Evolutionary conservation across 2,888 invertebrate genomes (phyloP).

Genomic region (Pyralis farinalis): DNA sequence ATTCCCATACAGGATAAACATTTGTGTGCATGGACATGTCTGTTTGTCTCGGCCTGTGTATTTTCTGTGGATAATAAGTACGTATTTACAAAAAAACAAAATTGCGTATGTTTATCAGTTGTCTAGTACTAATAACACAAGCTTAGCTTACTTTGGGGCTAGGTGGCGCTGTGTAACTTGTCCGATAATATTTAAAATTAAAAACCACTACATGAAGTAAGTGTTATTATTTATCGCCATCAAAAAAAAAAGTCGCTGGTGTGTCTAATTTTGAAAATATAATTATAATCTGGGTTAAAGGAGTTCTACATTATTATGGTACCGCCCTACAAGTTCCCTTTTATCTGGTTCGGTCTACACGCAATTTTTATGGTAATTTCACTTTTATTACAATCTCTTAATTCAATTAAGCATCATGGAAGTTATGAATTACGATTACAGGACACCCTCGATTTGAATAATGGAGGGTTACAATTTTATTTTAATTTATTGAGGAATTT

Average conservation of each 20-base stretch:
- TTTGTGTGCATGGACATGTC: no score
- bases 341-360: conserved; percentile 36
- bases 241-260: neutral
- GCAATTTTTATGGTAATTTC: conserved; percentile 73
- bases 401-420: conserved; percentile 56
- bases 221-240: no score
- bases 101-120: no score
- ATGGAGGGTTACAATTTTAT: conserved; percentile 44
- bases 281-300: conserved; percentile 55
- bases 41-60: no score
- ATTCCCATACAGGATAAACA: no score
- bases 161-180: no score
- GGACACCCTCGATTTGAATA: conserved; percentile 35
- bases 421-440: conserved; percentile 37
- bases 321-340: conserved; percentile 13
- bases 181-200: no score
- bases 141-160: no score
- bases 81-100: no score
- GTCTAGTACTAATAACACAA: no score
- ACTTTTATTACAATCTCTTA: conserved; percentile 64
- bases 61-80: no score
- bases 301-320: conserved; percentile 32
- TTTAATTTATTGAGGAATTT: conserved; percentile 45
- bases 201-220: no score
- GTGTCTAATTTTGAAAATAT: conserved; percentile 23